Base-by-base conservation (phyloP, 2,797 vertebrate genomes). In the Smutsia gigantea region DNA sequence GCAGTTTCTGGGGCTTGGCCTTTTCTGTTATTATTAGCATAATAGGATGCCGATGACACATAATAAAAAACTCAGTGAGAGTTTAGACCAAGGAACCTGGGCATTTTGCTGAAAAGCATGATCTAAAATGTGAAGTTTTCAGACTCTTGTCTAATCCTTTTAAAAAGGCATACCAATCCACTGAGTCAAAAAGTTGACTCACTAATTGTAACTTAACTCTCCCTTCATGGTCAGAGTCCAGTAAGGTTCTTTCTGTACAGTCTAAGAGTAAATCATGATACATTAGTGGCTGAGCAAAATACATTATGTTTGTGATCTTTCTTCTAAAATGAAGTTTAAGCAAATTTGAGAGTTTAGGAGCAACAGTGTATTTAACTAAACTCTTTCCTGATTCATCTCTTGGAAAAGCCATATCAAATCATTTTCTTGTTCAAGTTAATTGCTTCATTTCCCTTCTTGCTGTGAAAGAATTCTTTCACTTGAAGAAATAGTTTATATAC, bases 161-260 rank as follows among this genome's bases (percentile, higher is more conserved):
- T 31, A 68, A 69, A 78, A 96, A 95, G 68, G 61, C 19, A 51
- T 61, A 15, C 61, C 69, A 57, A 2, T 87, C 66, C 77, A 7
- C n/a, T 92, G 51, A 89, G 55, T 90, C 74, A 88, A 69, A 84
- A 78, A 84, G 23, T 91, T 92, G 79, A 71, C 53, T 87, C 72
- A 79, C 61, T 96, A 27, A 59, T 59, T 90, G 14, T 77, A 59
- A 90, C n/a, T 87, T 93, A 94, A 85, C 69, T 46, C 79, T 87
- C 12, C 72, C 42, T 49, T 94, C 25, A 7, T 79, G 21, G 34
- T 57, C 12, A 63, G 2, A 87, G 75, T 85, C 51, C 81, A 77
- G 7, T 92, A 74, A 89, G 25, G 3, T 83, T 84, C 46, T 66
- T 79, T 84, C 46, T 66, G 1, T 75, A 9, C 72, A 61, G 29